Conservation (phyloP, 2,113 vertebrate genomes). For the Cynoglossus semilaevis region DNA sequence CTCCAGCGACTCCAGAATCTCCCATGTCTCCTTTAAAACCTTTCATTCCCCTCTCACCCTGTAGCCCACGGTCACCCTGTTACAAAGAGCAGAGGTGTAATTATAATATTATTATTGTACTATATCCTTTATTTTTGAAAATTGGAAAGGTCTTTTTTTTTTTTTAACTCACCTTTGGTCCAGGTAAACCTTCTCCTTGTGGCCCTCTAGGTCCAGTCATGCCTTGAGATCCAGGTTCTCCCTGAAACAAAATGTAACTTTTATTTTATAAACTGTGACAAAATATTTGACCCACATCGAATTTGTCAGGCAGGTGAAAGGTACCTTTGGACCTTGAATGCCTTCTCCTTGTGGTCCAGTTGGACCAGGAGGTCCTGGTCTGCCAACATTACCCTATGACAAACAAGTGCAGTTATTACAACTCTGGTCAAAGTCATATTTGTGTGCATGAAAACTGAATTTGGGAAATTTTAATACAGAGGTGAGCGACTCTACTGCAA, state of each 20-base stretch:
- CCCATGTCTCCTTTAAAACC: conserved; percentile 83
- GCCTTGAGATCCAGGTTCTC: conserved; percentile 84
- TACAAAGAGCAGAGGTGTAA: conserved; percentile 15
- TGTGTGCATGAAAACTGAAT: too few species aligned
- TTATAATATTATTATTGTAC: neutral
- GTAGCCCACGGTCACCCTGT: conserved; percentile 82
- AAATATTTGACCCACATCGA: conserved; percentile 14
- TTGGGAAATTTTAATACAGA: too few species aligned
- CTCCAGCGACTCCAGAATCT: conserved; percentile 80
- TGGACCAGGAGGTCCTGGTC: conserved; percentile 79
- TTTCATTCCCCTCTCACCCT: conserved; percentile 84
- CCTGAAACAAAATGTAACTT: conserved; percentile 69
- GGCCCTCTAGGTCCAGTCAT: conserved; percentile 85
- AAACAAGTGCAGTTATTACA: conserved; percentile 17
- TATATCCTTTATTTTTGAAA: neutral
- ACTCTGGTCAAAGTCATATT: too few species aligned
- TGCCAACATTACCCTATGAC: conserved; percentile 80
- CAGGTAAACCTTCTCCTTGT: conserved; percentile 83
- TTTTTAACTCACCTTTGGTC: conserved; percentile 79
- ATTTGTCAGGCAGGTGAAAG: neutral
- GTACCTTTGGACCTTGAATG: conserved; percentile 88
- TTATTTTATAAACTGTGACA: conserved; percentile 21
- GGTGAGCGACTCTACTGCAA: too few species aligned
- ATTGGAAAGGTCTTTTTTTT: neutral
- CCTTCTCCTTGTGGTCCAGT: conserved; percentile 82